Evolutionary conservation across 2,888 invertebrate genomes (phyloP).

Genomic region (Catocala fraxini): DNA sequence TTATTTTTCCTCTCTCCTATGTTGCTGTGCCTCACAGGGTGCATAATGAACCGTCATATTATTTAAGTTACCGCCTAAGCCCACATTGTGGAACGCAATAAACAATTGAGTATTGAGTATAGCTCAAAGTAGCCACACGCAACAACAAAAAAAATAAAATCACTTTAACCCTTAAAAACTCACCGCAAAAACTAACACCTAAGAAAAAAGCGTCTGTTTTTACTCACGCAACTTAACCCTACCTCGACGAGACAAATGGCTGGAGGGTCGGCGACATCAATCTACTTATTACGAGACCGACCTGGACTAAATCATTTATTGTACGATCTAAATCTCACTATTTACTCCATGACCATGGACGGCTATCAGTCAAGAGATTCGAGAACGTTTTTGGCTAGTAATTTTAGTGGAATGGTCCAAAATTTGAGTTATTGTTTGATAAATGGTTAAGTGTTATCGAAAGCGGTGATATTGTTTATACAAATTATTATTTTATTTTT

Average conservation of each 20-base stretch:
- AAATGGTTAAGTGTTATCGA: background rate
- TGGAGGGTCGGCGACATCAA: slow-evolving; percentile 75
- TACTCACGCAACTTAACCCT: slow-evolving; percentile 43
- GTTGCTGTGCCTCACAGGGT: too few relatives aligned
- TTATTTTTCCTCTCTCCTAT: too few relatives aligned
- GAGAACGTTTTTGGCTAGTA: slow-evolving; percentile 51
- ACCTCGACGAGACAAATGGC: slow-evolving; percentile 72
- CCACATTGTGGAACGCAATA: too few relatives aligned
- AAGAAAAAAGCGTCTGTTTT: slow-evolving; percentile 47
- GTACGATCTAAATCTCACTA: slow-evolving; percentile 79
- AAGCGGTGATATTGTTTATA: too few relatives aligned
- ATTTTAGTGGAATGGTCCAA: slow-evolving; percentile 22
- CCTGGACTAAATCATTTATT: slow-evolving; percentile 84
- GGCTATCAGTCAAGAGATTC: slow-evolving; percentile 67
- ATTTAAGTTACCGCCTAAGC: too few relatives aligned
- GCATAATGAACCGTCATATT: too few relatives aligned
- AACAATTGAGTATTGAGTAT: too few relatives aligned
- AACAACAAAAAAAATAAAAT: background rate
- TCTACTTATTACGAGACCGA: slow-evolving; percentile 78
- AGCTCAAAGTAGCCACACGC: background rate
- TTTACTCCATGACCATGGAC: slow-evolving; percentile 75
- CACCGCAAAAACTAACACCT: slow-evolving; percentile 13
- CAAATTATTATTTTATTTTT: too few relatives aligned
- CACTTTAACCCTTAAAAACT: slow-evolving; percentile 9
- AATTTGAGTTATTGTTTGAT: slow-evolving; percentile 9